phyloP scores from a whole-genome alignment of 1,140 invertebrate species.

The Choristoneura fumiferana region DNA sequence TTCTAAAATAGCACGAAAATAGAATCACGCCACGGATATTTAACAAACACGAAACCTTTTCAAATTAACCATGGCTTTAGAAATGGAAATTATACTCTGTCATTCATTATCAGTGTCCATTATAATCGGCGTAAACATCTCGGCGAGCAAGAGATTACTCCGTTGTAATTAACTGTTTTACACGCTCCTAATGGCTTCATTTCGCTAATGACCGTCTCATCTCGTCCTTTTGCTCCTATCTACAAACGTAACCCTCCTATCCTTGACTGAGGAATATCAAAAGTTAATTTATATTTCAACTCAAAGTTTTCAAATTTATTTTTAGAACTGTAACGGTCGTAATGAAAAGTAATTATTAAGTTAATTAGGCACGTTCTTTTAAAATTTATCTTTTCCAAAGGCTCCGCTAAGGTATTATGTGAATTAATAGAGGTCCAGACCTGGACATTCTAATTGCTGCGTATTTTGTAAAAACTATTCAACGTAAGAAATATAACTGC shows the following conservation, averaged over 20 bases:
- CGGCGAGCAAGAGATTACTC: constrained; percentile 51
- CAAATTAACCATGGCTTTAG: neutral
- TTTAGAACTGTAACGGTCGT: neutral
- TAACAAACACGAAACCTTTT: too few relatives aligned
- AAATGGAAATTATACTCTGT: constrained; percentile 27
- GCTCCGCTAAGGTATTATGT: too few relatives aligned
- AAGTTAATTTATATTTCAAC: constrained; percentile 24
- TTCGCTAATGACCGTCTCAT: constrained; percentile 63
- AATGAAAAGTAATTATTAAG: too few relatives aligned
- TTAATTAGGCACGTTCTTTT: too few relatives aligned
- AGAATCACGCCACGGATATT: too few relatives aligned
- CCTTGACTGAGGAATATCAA: neutral
- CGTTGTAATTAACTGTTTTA: constrained; percentile 71
- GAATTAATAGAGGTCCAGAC: too few relatives aligned
- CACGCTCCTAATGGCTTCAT: constrained; percentile 71
- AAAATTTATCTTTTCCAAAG: too few relatives aligned
- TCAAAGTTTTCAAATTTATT: neutral
- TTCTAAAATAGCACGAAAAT: too few relatives aligned
- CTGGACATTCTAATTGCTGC: too few relatives aligned
- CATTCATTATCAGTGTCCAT: constrained; percentile 41
- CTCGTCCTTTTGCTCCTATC: constrained; percentile 44
- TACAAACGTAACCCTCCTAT: constrained; percentile 22
- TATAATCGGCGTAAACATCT: constrained; percentile 26
- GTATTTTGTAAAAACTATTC: too few relatives aligned
- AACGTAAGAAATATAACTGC: too few relatives aligned